Base-by-base conservation (phyloP, 2,888 invertebrate species). In the Mycalesis mineus region DNA sequence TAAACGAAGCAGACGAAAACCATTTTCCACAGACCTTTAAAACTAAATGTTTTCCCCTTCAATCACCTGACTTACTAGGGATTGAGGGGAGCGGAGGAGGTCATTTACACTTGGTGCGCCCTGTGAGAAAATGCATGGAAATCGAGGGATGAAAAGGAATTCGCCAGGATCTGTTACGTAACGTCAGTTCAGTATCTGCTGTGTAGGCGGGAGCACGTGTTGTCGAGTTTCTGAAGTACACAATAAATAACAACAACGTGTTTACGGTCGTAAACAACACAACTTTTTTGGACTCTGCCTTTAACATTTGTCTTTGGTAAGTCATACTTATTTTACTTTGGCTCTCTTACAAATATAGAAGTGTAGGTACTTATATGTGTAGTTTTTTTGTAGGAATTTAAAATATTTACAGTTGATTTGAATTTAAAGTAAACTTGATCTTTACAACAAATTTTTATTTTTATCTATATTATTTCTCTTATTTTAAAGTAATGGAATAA, bases 191-290 rank as follows among this genome's bases (percentile, higher is more conserved):
- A 71, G 77, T 74, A 72, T 73, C 69, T 75, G 70, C 75, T 67
- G 74, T 72, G 70, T 67, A 66, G 67, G 68, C 55, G 77, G 71
- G 65, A 68, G 78, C 75, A 82, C 84, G 88, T 77, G 65, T 60
- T 58, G 62, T 56, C 65, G 57, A 67, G 57, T 64, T 45, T 57
- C 58, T 51, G 59, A 58, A 57, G 69, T 62, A 73, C 71, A 80
- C 81, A 70, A 87, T 86, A 88, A 88, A 88, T 78, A 88, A 86
- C 86, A 88, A 87, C 86, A 88, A 80, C 87, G 80, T 88, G 82
- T 84, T 85, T 84, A 77, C 68, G 68, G 70, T 73, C 88, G 88
- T 88, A 86, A 87, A 88, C 86, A 88, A 82, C 69, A 57, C 62
- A 44, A 49, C 60, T 53, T 70, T 65, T 36, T 60, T 63, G 67